Conservation (phyloP, 2,797 vertebrate species). For the Paratrypauchen microcephalus region DNA sequence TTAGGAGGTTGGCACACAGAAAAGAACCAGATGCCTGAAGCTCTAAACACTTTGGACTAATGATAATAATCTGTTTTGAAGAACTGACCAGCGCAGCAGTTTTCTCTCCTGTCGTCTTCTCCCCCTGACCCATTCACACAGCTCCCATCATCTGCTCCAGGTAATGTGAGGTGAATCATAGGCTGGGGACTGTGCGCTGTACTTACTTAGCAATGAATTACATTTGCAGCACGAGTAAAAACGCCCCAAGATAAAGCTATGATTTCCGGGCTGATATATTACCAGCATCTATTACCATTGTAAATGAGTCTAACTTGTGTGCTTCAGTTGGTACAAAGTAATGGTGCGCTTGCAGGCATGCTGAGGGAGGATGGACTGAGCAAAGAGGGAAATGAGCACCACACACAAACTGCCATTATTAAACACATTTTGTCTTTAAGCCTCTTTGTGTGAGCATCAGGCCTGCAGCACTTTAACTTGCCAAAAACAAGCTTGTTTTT, state of each 20-base stretch:
- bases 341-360: conserved; percentile 59
- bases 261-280: conserved; percentile 54
- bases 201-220: conserved; percentile 11
- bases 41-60: conserved; percentile 47
- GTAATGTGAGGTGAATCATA: conserved; percentile 35
- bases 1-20: conserved; percentile 34
- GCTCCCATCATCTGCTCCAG: conserved; percentile 19
- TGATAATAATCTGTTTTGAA: conserved; percentile 49
- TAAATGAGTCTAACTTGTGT: conserved; percentile 67
- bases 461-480: conserved; percentile 71
- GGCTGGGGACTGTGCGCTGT: conserved; percentile 7
- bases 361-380: conserved; percentile 52
- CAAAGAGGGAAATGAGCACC: conserved; percentile 56
- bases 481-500: conserved; percentile 61
- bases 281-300: conserved; percentile 66
- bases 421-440: conserved; percentile 68
- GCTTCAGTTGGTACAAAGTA: conserved; percentile 63
- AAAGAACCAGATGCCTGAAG: conserved; percentile 46
- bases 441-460: conserved; percentile 62
- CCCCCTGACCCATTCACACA: conserved; percentile 21
- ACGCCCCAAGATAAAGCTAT: conserved; percentile 26
- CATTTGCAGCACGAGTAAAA: conserved; percentile 16
- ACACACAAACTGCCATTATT: conserved; percentile 69
- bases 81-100: conserved; percentile 47
- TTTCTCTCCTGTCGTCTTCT: conserved; percentile 17